Base-by-base conservation (phyloP, 2,797 vertebrate genomes). In the Psittacula derbiana region DNA sequence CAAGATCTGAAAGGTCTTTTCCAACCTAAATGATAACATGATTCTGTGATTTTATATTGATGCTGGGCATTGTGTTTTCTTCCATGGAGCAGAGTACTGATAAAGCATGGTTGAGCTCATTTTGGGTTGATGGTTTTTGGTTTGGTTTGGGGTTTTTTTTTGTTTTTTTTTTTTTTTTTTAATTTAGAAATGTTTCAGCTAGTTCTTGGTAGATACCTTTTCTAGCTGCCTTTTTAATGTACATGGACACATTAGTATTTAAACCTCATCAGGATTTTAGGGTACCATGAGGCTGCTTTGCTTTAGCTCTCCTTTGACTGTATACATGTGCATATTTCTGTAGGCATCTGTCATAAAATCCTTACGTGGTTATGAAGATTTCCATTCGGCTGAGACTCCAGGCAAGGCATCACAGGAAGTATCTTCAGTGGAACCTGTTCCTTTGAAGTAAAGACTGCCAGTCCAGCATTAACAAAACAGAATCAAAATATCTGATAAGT, bases 361-460 rank as follows among this genome's bases (percentile, higher is more conserved):
- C 57, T 86, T 64, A 49, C 27, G 78, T 62, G 78, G 49, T 88
- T 95, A 46, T 53, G 88, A 96, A 93, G 83, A 60, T 90, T 93
- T 95, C 60, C 27, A 50, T 84, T 93, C 64, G 76, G 52, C 88
- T 64, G 80, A 74, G 71, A 93, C 88, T 88, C 50, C 44, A 86
- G 92, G 80, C 74, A 53, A 88, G 78, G 80, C 90, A 82, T 88
- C 62, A 53, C 60, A 80, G 76, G 66, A 88, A 84, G 64, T 30
- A 71, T 80, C 57, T 93, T 90, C 73, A 60, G 36, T 88, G 73
- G 76, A 81, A 80, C 83, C 62, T 10, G 1, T 74, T 76, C 49
- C 70, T 93, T 71, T 93, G 74, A 90, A 85, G 80, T 61, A 43
- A 94, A 91, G 92, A 6, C 78, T 84, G 60, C 60, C 70, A 85